phyloP scores from a whole-genome alignment of 2,113 vertebrate genomes.

The Halcyon malimbica region DNA sequence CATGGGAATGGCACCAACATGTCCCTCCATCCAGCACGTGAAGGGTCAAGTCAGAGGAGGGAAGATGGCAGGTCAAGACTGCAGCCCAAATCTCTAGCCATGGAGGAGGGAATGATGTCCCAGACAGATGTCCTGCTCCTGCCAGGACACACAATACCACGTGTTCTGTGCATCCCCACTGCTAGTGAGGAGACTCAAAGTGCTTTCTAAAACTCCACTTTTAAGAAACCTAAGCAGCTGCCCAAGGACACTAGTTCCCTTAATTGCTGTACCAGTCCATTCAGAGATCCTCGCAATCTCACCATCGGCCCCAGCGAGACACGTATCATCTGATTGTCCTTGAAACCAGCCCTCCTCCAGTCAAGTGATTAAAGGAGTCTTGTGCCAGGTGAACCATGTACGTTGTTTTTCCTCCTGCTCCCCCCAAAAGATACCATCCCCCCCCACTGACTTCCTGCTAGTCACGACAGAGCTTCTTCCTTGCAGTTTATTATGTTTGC shows the following conservation, averaged over 20 bases:
- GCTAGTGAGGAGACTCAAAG: not conserved
- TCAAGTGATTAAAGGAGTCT: slow-evolving; percentile 30
- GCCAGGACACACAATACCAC: not conserved
- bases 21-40: not conserved
- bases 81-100: too few relatives aligned
- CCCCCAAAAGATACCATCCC: slow-evolving; percentile 27
- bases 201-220: slow-evolving; percentile 23
- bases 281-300: slow-evolving; percentile 31
- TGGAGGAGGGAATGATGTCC: not conserved
- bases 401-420: not conserved
- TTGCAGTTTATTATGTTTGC: slow-evolving; percentile 21
- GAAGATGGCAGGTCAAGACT: not conserved
- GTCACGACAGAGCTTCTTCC: not conserved
- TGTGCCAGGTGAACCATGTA: not conserved
- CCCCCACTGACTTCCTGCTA: not conserved
- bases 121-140: not conserved
- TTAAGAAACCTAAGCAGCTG: slow-evolving; percentile 44
- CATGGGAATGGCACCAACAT: accelerated
- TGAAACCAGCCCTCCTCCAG: slow-evolving; percentile 26
- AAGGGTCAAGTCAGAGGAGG: not conserved
- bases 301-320: not conserved
- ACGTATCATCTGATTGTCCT: slow-evolving; percentile 58
- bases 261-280: slow-evolving; percentile 46
- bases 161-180: not conserved
- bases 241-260: slow-evolving; percentile 55